phyloP scores from a whole-genome alignment of 2,888 invertebrate genomes.

The Phyllotreta striolata region DNA sequence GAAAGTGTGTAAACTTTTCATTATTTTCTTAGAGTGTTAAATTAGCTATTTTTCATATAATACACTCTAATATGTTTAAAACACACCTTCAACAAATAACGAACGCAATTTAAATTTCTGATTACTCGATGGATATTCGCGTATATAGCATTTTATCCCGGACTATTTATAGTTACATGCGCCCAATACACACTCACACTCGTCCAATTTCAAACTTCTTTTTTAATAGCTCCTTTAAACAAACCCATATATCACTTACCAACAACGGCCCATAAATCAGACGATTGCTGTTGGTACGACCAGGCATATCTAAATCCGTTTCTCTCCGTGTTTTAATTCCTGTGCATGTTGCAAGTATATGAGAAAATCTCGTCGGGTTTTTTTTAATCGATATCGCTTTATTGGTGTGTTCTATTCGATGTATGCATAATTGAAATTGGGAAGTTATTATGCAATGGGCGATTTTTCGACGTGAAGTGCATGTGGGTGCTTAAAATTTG shows the following conservation, averaged over 20 bases:
- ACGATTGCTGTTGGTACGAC: slow-evolving; percentile 30
- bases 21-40: too few relatives aligned
- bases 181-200: slow-evolving; percentile 25
- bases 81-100: too few relatives aligned
- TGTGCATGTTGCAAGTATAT: slow-evolving; percentile 26
- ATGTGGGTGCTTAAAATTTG: slow-evolving; percentile 42
- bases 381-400: too few relatives aligned
- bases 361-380: slow-evolving; percentile 1
- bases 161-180: slow-evolving; percentile 29
- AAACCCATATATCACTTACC: slow-evolving; percentile 47
- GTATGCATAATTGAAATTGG: too few relatives aligned
- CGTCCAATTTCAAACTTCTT: slow-evolving; percentile 39
- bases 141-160: background rate
- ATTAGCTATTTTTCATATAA: too few relatives aligned
- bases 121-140: too few relatives aligned
- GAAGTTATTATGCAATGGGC: too few relatives aligned
- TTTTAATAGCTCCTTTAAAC: slow-evolving; percentile 45
- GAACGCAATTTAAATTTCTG: too few relatives aligned
- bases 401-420: too few relatives aligned
- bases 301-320: slow-evolving; percentile 34
- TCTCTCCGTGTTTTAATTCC: slow-evolving; percentile 30
- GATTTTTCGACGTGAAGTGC: background rate
- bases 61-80: too few relatives aligned
- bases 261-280: slow-evolving; percentile 45
- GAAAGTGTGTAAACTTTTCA: too few relatives aligned